Percentiles rank a stretch among this genome's conserved stretches.
phyloP scores from a whole-genome alignment of 2,113 vertebrate genomes.

The Cacatua alba region DNA sequence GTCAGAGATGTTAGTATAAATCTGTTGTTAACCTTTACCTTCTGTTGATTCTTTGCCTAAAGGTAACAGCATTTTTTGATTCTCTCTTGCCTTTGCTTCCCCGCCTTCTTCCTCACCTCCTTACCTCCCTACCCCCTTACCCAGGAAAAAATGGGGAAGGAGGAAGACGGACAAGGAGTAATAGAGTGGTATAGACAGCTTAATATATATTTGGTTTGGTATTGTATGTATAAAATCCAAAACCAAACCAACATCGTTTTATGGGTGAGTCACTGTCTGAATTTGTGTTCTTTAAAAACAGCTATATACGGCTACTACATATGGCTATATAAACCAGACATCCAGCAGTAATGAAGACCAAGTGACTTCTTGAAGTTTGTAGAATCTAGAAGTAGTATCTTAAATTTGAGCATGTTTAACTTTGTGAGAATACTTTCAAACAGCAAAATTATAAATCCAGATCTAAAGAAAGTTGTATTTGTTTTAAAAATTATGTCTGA shows the following conservation, averaged over 20 bases:
- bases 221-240: neutral
- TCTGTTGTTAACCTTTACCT: neutral
- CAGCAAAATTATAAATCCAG: neutral
- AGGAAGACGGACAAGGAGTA: neutral
- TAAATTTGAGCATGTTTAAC: neutral
- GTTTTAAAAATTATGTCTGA: neutral
- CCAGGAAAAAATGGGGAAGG: neutral
- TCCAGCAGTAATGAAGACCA: neutral
- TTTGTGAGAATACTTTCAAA: neutral
- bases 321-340: neutral
- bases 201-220: neutral
- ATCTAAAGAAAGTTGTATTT: neutral
- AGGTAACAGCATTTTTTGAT: neutral
- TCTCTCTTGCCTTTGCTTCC: neutral
- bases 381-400: neutral
- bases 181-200: neutral
- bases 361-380: neutral
- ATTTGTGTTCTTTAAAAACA: neutral
- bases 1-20: neutral
- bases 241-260: neutral
- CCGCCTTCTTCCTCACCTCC: neutral
- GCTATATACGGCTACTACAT: neutral
- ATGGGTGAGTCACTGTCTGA: neutral
- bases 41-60: neutral
- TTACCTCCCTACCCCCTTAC: neutral